phyloP scores from a whole-genome alignment of 2,113 vertebrate species.

The Gorsachius goisagi region DNA sequence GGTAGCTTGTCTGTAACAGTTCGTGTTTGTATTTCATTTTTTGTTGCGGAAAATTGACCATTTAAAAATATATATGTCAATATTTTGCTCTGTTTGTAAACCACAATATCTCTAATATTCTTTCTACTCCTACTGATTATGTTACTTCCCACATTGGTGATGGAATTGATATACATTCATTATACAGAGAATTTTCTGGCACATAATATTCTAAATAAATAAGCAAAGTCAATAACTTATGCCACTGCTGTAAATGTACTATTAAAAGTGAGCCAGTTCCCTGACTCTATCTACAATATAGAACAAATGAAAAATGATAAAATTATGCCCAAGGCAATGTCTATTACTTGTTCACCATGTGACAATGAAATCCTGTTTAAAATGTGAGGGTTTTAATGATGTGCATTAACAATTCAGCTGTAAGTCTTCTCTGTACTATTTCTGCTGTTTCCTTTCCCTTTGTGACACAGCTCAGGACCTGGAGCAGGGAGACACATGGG shows the following conservation, averaged over 20 bases:
- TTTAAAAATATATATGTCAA: neutral
- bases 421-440: neutral
- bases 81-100: neutral
- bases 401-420: neutral
- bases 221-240: neutral
- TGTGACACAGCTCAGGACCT: neutral
- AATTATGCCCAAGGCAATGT: neutral
- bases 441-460: neutral
- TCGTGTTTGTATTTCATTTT: neutral
- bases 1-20: neutral
- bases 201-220: slow-evolving; percentile 1
- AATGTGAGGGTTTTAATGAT: neutral
- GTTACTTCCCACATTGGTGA: neutral
- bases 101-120: neutral
- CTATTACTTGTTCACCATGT: neutral
- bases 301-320: slow-evolving; percentile 6
- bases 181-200: neutral
- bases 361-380: neutral
- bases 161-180: neutral
- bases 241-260: neutral
- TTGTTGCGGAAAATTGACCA: neutral
- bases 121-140: neutral
- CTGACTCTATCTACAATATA: neutral
- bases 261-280: neutral
- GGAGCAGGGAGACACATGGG: neutral